phyloP scores from a whole-genome alignment of 1,140 invertebrate species.

The Drosophila arawakana region DNA sequence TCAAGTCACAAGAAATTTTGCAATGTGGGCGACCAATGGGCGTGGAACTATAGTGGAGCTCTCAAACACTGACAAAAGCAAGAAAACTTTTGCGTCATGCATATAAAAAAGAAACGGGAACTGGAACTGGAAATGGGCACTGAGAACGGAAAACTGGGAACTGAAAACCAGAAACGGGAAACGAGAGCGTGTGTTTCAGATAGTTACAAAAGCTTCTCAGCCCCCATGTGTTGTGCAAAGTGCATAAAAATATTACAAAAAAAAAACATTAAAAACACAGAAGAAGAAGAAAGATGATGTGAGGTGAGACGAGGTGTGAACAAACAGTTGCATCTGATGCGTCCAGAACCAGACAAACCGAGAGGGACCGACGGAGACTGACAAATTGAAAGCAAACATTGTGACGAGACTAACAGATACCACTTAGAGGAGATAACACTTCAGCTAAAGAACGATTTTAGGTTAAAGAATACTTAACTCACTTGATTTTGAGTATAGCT shows the following conservation, averaged over 20 bases:
- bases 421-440: too few relatives aligned
- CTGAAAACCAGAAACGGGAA: constrained; percentile 12
- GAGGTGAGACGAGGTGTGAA: too few relatives aligned
- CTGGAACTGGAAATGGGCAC: constrained; percentile 3
- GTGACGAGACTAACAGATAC: background rate
- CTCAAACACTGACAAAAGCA: constrained; percentile 51
- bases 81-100: constrained; percentile 68
- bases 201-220: constrained; percentile 32
- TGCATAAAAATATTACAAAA: constrained; percentile 75
- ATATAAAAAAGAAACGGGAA: constrained; percentile 55
- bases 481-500: too few relatives aligned
- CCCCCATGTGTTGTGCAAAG: constrained; percentile 34
- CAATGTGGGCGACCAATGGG: constrained; percentile 49
- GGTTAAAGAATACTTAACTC: too few relatives aligned
- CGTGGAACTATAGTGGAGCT: constrained; percentile 18
- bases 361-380: background rate
- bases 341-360: background rate
- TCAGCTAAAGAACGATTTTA: too few relatives aligned
- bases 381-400: constrained; percentile 3
- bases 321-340: constrained; percentile 5
- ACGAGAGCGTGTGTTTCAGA: constrained; percentile 38
- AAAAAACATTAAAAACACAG: constrained; percentile 24
- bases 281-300: background rate
- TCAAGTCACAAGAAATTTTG: constrained; percentile 72
- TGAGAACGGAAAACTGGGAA: constrained; percentile 24